Base-by-base conservation (phyloP, 2,797 vertebrate genomes). In the Labeo calbasu region DNA sequence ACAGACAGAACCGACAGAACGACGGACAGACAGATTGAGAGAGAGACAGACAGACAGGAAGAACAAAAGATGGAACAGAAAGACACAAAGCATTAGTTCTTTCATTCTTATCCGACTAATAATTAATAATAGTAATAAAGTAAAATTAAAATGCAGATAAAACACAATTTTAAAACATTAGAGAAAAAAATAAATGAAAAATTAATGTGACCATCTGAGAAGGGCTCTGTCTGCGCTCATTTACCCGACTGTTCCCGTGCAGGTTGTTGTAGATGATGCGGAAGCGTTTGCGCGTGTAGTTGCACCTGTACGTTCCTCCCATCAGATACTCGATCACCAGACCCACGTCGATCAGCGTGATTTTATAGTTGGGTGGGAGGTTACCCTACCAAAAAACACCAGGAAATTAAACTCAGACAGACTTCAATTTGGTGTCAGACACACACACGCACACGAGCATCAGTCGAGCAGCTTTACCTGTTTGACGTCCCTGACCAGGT, bases 251-350 rank as follows among this genome's bases (percentile, higher is more conserved):
- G 94, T 94, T 98, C 84, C 97, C 97, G 40, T 97, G 96, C 88
- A 99, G 97, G 88, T 98, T 99, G 90, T 99, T 99, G 94, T 99
- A 99, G 90, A 99, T 97, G n/a, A 97, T 96, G 87, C 98, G 89
- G 72, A 99, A 99, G 87, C 98, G 96, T 87, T 99, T 99, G 89
- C 97, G 95, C 43, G 98, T 99, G 23, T 99, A 99, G 86, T 97
- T 99, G 91, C 98, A 99, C 88, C 98, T 95, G 91, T 98, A 99
- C 40, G 98, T 99, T 90, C 98, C 98, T 77, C 98, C 98, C 98
- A 99, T 99, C 87, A 99, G 94, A 90, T 93, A 98, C 88, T 99
- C 98, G 83, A 99, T 98, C 86, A 99, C 97, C 89, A 99, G 94
- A 8, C 98, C 98, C 80, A 99, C 94, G 59, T 99, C 98, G 82